Evolutionary conservation across 2,888 invertebrate genomes (phyloP), one percentile per base, ranked within the genome.

Genomic region (Balanococcus diminutus): DNA sequence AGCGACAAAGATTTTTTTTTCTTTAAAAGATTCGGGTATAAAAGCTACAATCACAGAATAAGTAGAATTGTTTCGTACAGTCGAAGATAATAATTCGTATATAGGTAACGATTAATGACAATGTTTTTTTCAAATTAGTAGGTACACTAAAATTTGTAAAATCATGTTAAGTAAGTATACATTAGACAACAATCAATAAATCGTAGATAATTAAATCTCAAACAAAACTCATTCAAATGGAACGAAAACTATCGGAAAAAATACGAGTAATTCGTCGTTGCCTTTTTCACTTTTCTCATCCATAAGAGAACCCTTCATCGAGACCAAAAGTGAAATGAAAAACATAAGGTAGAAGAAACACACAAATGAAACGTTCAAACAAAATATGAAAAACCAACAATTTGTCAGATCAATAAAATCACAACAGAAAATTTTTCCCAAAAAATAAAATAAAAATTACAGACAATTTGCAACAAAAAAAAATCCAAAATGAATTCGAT

Each of bases 1-100:
- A 75, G 32, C 75, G 75, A 75, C 75, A 75, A 32, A 75, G 75
- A 75, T 31, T 31, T 4, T 61, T 46, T 46, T 61, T 61, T 32
- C 32, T 19, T 75, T 32, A 75, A n/a, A 75, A 61, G 61, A 61
- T 61, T 46, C n/a, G n/a, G 9, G 9, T 75, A 75, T 75, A 75
- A 75, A 75, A 32, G 75, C 75, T 75, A 75, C 75, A 75, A 75
- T 75, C 75, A 75, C 75, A 75, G 75, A 75, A 75, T 75, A 75
- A n/a, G 75, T 75, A 75, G 36, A 75, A 75, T 75, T 75, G 75
- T 75, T 75, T 75, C 75, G n/a, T 75, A 75, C 75, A 75, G 75
- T 75, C 75, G n/a, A 75, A 67, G 25, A 67, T 51, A 25, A 75
- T 75, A 75, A 75, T 75, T 75, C 75, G 75, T 75, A 25, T 67